Percentiles rank a stretch among this genome's conserved stretches.
Conservation (phyloP, 2,113 vertebrate genomes). For the Pagrus major region DNA sequence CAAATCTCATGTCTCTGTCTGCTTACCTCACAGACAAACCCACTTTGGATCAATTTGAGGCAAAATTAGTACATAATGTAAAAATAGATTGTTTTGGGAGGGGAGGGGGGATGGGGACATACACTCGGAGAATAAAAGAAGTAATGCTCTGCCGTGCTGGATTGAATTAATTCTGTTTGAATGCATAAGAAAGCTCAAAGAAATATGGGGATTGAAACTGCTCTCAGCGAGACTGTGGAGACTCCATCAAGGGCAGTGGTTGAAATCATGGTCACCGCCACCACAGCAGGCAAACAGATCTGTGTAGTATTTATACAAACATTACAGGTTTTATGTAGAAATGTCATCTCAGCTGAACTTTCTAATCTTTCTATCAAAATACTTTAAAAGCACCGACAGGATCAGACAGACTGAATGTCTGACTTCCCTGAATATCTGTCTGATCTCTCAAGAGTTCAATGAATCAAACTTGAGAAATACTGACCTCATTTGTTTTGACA, state of each 20-base stretch:
- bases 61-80: slow-evolving; percentile 56
- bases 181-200: slow-evolving; percentile 33
- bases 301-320: slow-evolving; percentile 18
- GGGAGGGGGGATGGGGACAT: not conserved
- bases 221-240: slow-evolving; percentile 21
- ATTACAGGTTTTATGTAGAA: slow-evolving; percentile 12
- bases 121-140: not conserved
- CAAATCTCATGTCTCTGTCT: slow-evolving; percentile 64
- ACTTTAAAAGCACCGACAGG: not conserved
- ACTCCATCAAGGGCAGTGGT: slow-evolving; percentile 14
- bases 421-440: not conserved
- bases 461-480: not conserved
- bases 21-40: slow-evolving; percentile 62
- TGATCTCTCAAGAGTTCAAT: not conserved
- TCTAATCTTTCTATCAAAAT: slow-evolving; percentile 15
- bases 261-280: slow-evolving; percentile 6
- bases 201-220: slow-evolving; percentile 42
- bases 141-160: not conserved
- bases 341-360: slow-evolving; percentile 1
- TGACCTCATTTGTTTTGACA: slow-evolving; percentile 5
- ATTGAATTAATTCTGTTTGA: slow-evolving; percentile 42
- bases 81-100: slow-evolving; percentile 43
- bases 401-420: not conserved
- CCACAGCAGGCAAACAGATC: slow-evolving; percentile 14
- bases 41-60: slow-evolving; percentile 57